phyloP scores from a whole-genome alignment of 2,888 invertebrate species.

The Brenthis hecate region DNA sequence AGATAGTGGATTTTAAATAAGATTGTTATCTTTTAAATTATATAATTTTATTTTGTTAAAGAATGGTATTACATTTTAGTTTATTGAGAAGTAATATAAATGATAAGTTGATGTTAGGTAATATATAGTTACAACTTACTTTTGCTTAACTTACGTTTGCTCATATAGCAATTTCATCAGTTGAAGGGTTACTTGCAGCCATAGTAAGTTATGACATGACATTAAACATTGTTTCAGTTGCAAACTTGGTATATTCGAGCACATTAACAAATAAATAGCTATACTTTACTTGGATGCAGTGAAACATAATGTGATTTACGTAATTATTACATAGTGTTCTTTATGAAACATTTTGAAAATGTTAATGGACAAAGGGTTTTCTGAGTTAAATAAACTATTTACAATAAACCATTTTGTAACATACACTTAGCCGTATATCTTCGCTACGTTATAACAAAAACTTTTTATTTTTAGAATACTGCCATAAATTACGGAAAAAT shows the following conservation, averaged over 20 bases:
- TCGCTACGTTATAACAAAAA: background rate
- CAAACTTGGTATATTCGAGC: constrained; percentile 21
- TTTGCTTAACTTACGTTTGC: no score
- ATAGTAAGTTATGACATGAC: background rate
- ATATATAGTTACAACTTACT: no score
- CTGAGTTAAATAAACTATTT: background rate
- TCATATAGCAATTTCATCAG: no score
- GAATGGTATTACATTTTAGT: no score
- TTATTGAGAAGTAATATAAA: no score
- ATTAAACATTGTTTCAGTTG: constrained; percentile 2
- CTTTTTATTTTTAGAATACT: background rate
- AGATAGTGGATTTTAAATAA: no score
- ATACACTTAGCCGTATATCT: background rate
- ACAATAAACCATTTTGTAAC: background rate
- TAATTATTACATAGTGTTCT: background rate
- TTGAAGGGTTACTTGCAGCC: background rate
- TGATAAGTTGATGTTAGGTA: no score
- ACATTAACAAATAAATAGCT: constrained; percentile 21
- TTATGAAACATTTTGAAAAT: no score
- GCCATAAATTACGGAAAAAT: constrained; percentile 5
- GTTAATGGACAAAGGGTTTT: no score
- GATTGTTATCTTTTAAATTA: no score
- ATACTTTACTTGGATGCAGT: constrained; percentile 9
- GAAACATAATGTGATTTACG: constrained; percentile 2
- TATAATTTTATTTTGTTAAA: no score